Evolutionary conservation across 2,797 vertebrate species (phyloP).

Genomic region (Peromyscus aztecus): DNA sequence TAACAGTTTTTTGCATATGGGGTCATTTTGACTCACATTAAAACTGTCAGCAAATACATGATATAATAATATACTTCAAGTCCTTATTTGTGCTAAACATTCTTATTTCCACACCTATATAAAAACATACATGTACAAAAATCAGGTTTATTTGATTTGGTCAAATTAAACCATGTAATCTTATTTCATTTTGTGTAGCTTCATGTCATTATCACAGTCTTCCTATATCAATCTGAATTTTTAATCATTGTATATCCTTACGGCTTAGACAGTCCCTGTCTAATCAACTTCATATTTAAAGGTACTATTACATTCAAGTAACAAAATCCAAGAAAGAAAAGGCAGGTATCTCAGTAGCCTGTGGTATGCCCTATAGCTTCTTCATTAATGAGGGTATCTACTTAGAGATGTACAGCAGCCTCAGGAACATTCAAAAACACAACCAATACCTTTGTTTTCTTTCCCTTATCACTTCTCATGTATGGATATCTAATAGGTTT

Average conservation of each 20-base stretch:
- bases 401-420: neutral
- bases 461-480: neutral
- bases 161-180: neutral
- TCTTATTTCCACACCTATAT: neutral
- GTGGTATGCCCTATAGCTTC: neutral
- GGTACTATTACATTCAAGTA: neutral
- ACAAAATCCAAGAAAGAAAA: neutral
- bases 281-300: neutral
- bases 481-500: neutral
- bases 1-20: neutral
- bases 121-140: neutral
- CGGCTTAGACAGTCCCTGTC: neutral
- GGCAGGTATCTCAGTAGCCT: neutral
- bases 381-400: neutral
- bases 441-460: neutral
- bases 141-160: neutral
- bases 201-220: neutral
- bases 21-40: neutral
- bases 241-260: neutral
- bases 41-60: neutral
- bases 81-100: neutral
- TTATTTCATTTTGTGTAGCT: neutral
- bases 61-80: neutral
- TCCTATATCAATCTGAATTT: neutral
- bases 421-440: neutral